A percentile compares a stretch with the other conserved stretches of the same genome.
phyloP scores from a whole-genome alignment of 1,140 invertebrate genomes.

The Tenebrio molitor region DNA sequence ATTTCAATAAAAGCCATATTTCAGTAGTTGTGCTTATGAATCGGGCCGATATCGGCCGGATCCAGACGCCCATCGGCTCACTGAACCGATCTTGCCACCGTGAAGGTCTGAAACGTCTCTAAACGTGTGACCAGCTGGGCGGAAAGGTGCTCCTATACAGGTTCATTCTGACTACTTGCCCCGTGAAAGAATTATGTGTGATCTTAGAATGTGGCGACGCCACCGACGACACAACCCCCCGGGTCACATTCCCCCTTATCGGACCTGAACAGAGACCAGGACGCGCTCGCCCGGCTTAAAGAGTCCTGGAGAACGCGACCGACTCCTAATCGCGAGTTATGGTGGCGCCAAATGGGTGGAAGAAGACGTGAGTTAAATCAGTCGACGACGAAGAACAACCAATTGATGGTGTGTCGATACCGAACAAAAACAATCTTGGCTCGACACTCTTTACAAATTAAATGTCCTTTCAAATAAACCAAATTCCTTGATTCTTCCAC shows the following conservation, averaged over 20 bases:
- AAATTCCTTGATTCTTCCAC: no score
- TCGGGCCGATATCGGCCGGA: constrained; percentile 9
- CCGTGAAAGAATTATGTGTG: constrained; percentile 35
- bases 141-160: constrained; percentile 37
- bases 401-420: no score
- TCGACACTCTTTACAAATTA: no score
- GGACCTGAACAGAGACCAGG: constrained; percentile 23
- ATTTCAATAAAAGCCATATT: constrained; percentile 33
- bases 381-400: no score
- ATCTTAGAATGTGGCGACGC: neutral
- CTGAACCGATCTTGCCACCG: constrained; percentile 22
- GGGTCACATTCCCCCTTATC: constrained; percentile 33
- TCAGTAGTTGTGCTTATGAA: constrained; percentile 15
- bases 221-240: neutral
- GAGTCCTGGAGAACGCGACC: constrained; percentile 1
- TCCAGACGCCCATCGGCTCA: constrained; percentile 29
- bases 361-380: no score
- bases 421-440: no score
- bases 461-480: no score
- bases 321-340: no score
- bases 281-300: constrained; percentile 29
- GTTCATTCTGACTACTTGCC: constrained; percentile 35
- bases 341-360: no score
- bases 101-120: constrained; percentile 5
- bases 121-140: constrained; percentile 35